Evolutionary conservation across 2,113 vertebrate genomes (phyloP).

Genomic region (Heterochromis multidens): DNA sequence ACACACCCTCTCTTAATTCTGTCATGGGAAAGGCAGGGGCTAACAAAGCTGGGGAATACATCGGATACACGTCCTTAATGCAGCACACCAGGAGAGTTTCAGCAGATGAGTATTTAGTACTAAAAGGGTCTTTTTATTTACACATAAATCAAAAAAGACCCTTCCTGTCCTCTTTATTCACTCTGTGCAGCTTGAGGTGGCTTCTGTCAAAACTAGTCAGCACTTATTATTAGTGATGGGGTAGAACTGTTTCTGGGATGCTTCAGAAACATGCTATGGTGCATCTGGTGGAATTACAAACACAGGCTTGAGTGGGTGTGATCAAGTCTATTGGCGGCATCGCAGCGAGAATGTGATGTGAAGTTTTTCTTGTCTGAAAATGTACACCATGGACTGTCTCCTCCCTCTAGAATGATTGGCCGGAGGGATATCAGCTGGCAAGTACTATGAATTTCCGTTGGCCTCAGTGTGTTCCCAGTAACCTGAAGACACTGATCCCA

Average conservation of each 20-base stretch:
- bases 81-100: too few relatives aligned
- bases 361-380: background rate
- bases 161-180: background rate
- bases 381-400: background rate
- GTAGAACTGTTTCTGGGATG: background rate
- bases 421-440: conserved; percentile 91
- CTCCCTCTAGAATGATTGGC: conserved; percentile 87
- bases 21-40: too few relatives aligned
- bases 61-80: too few relatives aligned
- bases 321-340: background rate
- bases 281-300: background rate
- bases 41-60: too few relatives aligned
- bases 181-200: background rate
- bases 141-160: background rate
- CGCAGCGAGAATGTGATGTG: background rate
- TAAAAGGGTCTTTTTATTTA: background rate
- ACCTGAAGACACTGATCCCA: conserved; percentile 92
- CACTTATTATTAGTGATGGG: background rate
- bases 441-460: conserved; percentile 94
- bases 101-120: too few relatives aligned
- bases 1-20: too few relatives aligned
- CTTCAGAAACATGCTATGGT: background rate
- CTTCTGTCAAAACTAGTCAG: background rate
- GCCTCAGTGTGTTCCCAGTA: conserved; percentile 91
- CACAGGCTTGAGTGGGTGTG: background rate